A percentile compares a stretch with the other conserved stretches of the same genome.
Evolutionary conservation across 2,797 vertebrate species (phyloP).

Genomic region (Syndactyla subalaris): DNA sequence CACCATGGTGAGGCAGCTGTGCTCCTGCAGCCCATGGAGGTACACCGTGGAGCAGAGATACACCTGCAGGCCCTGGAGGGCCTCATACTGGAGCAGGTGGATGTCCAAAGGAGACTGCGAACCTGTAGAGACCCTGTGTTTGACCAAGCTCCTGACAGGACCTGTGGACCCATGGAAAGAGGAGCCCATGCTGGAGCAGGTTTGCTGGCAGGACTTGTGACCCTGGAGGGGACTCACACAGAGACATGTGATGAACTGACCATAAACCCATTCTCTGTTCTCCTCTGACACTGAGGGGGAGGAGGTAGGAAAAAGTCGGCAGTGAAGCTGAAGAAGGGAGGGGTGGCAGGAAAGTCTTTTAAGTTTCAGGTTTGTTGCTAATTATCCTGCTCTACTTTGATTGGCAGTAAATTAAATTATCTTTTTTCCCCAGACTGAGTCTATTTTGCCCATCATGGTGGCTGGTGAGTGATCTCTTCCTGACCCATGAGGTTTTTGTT

Average conservation of each 20-base stretch:
- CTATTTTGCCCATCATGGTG: background rate
- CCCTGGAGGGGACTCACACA: accelerated
- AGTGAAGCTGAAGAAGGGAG: background rate
- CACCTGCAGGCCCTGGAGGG: background rate
- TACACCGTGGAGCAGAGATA: background rate
- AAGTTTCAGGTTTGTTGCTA: background rate
- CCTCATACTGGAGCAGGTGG: accelerated
- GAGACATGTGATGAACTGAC: background rate
- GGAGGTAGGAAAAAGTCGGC: background rate
- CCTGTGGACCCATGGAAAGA: too few relatives aligned
- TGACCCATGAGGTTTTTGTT: background rate
- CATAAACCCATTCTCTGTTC: background rate
- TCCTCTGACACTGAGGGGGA: accelerated
- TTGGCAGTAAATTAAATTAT: background rate
- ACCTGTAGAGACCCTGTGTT: background rate
- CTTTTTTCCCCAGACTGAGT: background rate
- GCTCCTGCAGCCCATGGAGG: too few relatives aligned
- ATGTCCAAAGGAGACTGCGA: background rate
- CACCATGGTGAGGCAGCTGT: background rate
- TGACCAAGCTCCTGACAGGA: background rate
- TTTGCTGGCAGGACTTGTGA: background rate
- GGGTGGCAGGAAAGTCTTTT: accelerated
- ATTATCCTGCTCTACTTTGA: background rate
- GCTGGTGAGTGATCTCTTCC: background rate
- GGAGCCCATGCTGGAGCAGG: background rate